These are phyloP conservation scores for Microtus ochrogaster DNA, from an alignment of 2,113 vertebrate species.

Conservation along the genomic window DNA sequence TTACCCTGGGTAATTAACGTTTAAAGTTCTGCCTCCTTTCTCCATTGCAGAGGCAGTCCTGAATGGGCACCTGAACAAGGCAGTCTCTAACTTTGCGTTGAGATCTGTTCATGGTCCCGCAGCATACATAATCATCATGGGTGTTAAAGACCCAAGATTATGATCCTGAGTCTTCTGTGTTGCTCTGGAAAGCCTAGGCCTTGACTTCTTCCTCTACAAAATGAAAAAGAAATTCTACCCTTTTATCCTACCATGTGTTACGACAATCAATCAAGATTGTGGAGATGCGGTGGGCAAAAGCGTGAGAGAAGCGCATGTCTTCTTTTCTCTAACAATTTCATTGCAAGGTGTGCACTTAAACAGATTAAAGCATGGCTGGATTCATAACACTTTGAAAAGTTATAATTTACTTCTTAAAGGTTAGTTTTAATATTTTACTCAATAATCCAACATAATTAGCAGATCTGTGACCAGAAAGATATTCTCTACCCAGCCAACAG, in stretches of 20 bases:
- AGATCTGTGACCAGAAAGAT: not conserved
- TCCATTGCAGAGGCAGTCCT: not conserved
- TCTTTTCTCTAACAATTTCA: not conserved
- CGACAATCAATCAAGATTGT: not conserved
- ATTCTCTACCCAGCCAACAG: not conserved
- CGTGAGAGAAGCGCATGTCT: not conserved
- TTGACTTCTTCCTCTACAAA: slow-evolving; percentile 9
- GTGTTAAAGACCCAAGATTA: not conserved
- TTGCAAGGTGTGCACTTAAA: not conserved
- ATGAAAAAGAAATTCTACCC: not conserved
- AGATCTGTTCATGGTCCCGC: not conserved
- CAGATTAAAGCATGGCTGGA: not conserved
- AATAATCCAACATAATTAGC: not conserved
- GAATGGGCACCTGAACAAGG: not conserved
- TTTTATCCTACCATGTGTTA: not conserved
- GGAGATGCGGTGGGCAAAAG: not conserved
- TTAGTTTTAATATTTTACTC: slow-evolving; percentile 14
- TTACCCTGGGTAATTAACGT: not conserved
- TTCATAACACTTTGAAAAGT: slow-evolving; percentile 26
- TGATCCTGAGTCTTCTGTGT: not conserved
- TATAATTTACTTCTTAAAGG: not conserved
- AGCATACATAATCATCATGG: not conserved
- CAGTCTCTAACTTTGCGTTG: not conserved
- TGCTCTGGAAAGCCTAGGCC: not conserved
- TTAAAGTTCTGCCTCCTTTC: not conserved